Conservation (phyloP, 2,888 invertebrate species). For the Luperina nickerlii region DNA sequence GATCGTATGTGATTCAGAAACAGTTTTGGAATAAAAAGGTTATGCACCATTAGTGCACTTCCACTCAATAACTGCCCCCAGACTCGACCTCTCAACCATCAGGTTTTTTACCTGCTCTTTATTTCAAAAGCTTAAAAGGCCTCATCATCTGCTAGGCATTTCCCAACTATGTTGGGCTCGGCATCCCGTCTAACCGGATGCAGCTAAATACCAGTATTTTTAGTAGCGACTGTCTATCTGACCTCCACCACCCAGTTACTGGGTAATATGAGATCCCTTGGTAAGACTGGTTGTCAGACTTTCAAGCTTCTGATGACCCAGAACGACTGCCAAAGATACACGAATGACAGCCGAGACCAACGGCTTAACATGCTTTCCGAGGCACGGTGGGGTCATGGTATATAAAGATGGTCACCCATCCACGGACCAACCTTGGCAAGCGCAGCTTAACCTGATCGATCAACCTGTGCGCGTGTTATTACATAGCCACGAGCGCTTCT, state of each 20-base stretch:
- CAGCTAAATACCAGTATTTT: background rate
- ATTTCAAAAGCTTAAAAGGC: no score
- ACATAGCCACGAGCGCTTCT: background rate
- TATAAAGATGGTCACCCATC: no score
- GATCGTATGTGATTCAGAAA: background rate
- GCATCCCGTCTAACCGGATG: background rate
- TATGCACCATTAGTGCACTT: background rate
- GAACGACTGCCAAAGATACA: no score
- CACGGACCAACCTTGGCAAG: no score
- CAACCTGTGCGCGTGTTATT: background rate
- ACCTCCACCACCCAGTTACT: no score
- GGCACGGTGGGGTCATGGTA: no score
- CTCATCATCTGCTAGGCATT: background rate
- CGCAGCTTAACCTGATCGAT: background rate
- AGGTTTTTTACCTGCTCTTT: background rate
- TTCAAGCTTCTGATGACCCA: no score
- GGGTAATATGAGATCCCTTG: no score
- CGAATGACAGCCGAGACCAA: no score
- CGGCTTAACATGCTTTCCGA: no score
- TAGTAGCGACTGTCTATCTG: no score
- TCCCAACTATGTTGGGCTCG: background rate
- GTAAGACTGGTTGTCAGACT: no score
- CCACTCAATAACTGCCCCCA: background rate
- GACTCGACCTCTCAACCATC: background rate
- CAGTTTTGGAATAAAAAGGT: background rate